phyloP scores from a whole-genome alignment of 2,113 vertebrate genomes.

The Perca schrenkii region DNA sequence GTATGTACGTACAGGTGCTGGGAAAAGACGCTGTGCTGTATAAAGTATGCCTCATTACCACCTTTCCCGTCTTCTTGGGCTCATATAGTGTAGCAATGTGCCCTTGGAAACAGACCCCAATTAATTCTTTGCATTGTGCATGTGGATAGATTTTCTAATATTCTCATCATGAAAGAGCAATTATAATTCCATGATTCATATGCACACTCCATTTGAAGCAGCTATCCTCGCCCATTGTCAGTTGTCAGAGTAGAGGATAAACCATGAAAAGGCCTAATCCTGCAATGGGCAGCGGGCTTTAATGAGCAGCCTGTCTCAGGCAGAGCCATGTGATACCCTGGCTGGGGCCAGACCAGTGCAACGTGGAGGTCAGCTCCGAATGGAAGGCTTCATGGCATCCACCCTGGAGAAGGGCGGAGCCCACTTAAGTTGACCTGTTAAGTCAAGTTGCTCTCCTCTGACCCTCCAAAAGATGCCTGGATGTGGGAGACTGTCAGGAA shows the following conservation, averaged over 20 bases:
- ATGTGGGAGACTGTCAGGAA: slow-evolving; percentile 74
- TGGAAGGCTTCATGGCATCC: slow-evolving; percentile 79
- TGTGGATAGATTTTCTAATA: slow-evolving; percentile 80
- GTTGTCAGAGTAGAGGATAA: slow-evolving; percentile 81
- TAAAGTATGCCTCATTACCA: slow-evolving; percentile 73
- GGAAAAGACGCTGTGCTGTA: slow-evolving; percentile 30
- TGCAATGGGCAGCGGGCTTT: slow-evolving; percentile 78
- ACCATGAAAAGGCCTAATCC: slow-evolving; percentile 83
- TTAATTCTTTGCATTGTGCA: slow-evolving; percentile 79
- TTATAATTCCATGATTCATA: slow-evolving; percentile 83
- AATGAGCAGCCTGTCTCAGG: slow-evolving; percentile 82
- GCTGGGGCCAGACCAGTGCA: slow-evolving; percentile 73
- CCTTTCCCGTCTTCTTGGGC: slow-evolving; percentile 57
- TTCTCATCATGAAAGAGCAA: slow-evolving; percentile 83
- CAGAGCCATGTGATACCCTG: slow-evolving; percentile 78
- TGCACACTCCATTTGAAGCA: slow-evolving; percentile 78
- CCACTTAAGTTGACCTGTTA: slow-evolving; percentile 84
- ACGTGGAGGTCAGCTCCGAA: slow-evolving; percentile 82
- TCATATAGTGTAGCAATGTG: slow-evolving; percentile 74
- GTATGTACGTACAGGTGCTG: slow-evolving; percentile 46
- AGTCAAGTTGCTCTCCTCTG: slow-evolving; percentile 85
- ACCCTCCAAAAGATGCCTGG: slow-evolving; percentile 80
- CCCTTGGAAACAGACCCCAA: slow-evolving; percentile 82
- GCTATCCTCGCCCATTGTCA: slow-evolving; percentile 77
- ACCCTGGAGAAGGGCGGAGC: slow-evolving; percentile 81